phyloP scores from a whole-genome alignment of 1,140 invertebrate genomes.

The Microplitis mediator region DNA sequence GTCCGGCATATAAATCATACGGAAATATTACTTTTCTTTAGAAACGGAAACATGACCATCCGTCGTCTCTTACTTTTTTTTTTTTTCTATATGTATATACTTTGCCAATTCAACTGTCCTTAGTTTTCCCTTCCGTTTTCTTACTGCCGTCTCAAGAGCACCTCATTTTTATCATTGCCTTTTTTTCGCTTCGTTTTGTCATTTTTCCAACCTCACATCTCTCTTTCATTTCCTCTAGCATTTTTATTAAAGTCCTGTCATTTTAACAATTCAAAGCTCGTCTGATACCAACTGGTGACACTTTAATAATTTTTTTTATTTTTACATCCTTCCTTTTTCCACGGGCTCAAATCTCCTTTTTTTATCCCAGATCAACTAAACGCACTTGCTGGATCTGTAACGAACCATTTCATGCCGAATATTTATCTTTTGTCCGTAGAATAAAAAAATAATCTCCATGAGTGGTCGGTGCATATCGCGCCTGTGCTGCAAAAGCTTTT shows the following conservation, averaged over 20 bases:
- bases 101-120: slow-evolving; percentile 16
- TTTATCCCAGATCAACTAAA: no score
- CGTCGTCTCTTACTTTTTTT: slow-evolving; percentile 1
- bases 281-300: not conserved
- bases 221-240: not conserved
- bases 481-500: no score
- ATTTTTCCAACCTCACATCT: not conserved
- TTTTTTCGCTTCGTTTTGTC: no score
- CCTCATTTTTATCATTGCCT: not conserved
- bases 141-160: not conserved
- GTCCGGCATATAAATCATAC: slow-evolving; percentile 48
- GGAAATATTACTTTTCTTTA: slow-evolving; percentile 40
- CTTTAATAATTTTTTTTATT: not conserved
- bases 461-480: no score
- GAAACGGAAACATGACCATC: slow-evolving; percentile 31
- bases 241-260: not conserved
- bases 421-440: no score
- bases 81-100: slow-evolving; percentile 16
- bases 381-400: no score
- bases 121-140: slow-evolving; percentile 5
- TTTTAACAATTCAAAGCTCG: not conserved
- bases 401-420: no score
- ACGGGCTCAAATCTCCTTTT: not conserved
- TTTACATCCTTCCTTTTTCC: not conserved
- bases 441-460: no score